A percentile compares a stretch with the other conserved stretches of the same genome.
Evolutionary conservation across 2,797 vertebrate species (phyloP).

Genomic region (Alcedo atthis): DNA sequence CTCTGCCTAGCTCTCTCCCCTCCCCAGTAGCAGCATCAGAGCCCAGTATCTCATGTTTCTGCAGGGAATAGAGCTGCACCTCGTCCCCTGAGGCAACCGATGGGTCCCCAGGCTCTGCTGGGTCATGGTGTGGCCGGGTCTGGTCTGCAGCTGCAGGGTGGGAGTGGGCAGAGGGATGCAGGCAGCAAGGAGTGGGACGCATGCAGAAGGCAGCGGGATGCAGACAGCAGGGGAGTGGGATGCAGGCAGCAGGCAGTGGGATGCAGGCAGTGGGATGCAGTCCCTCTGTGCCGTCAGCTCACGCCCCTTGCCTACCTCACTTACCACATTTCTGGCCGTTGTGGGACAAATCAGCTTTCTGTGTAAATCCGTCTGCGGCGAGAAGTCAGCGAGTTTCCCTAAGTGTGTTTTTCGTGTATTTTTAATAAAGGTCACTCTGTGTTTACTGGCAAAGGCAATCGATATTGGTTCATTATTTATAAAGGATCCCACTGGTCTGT

Average conservation of each 20-base stretch:
- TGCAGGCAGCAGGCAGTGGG: background rate
- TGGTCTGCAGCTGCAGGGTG: no score
- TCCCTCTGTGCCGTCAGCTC: accelerated
- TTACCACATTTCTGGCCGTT: background rate
- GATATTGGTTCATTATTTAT: conserved; percentile 66
- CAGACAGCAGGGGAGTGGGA: background rate
- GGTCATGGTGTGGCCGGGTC: background rate
- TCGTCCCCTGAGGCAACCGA: background rate
- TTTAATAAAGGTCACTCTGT: conserved; percentile 70
- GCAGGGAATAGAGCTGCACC: background rate
- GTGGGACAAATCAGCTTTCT: background rate
- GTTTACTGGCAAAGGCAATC: conserved; percentile 68
- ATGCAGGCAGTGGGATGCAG: background rate
- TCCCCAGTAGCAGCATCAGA: background rate
- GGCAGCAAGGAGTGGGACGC: background rate
- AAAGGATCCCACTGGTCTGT: conserved; percentile 35
- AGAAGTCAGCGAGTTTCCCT: conserved; percentile 28
- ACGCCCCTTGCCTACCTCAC: background rate
- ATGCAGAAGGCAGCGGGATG: background rate
- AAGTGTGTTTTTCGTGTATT: conserved; percentile 59
- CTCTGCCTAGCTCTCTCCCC: background rate
- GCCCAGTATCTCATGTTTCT: accelerated
- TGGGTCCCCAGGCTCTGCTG: background rate
- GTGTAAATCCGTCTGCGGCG: conserved; percentile 1
- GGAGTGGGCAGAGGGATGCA: no score